phyloP scores from a whole-genome alignment of 1,140 invertebrate species.

The Leguminivora glycinivorella region DNA sequence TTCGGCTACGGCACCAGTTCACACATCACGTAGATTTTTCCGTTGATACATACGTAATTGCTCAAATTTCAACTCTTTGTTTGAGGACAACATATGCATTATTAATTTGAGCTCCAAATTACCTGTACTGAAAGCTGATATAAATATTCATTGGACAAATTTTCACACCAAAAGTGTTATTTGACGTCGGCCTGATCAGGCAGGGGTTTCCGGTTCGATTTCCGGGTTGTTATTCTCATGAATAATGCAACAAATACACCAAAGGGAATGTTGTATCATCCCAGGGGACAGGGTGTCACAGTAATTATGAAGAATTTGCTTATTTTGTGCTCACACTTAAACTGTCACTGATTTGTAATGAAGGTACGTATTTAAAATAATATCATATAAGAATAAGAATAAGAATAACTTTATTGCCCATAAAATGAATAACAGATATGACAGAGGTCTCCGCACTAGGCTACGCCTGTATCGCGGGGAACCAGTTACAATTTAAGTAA shows the following conservation, averaged over 20 bases:
- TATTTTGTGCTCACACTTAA: neutral
- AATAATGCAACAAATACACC: conserved; percentile 33
- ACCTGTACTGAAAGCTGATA: neutral
- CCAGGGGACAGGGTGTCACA: neutral
- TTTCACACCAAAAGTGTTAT: conserved; percentile 10
- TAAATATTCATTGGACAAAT: neutral
- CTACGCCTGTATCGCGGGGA: too few relatives aligned
- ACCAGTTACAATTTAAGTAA: too few relatives aligned
- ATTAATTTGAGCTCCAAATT: neutral
- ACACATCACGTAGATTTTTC: conserved; percentile 6
- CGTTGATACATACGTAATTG: neutral
- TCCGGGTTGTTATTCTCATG: conserved; percentile 40
- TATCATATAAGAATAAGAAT: too few relatives aligned
- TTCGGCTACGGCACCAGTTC: too few relatives aligned
- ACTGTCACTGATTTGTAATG: neutral
- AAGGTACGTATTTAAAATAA: too few relatives aligned
- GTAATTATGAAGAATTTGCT: conserved; percentile 12
- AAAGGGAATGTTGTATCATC: conserved; percentile 39
- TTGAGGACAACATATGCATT: neutral
- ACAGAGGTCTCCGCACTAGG: too few relatives aligned
- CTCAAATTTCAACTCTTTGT: neutral
- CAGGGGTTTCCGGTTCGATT: conserved; percentile 36
- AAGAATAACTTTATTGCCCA: too few relatives aligned
- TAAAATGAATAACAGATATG: too few relatives aligned
- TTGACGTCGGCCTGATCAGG: conserved; percentile 33